Base-by-base conservation (phyloP, 2,797 vertebrate species). In the Syngnathus acus region DNA sequence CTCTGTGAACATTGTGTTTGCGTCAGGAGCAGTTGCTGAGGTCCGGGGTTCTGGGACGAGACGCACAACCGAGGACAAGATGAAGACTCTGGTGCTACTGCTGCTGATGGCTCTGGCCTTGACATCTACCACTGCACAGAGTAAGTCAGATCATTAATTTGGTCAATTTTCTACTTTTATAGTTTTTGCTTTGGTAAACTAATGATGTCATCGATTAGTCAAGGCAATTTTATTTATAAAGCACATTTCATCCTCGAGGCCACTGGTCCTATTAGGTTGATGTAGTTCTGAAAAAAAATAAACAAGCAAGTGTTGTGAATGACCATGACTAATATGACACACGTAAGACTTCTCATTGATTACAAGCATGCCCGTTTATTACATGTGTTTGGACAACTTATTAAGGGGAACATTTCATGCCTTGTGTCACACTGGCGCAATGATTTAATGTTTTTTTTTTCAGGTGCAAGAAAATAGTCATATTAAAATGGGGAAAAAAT, bases 31-130 rank as follows among this genome's bases (percentile, higher is more conserved):
- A 48, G 55, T 14, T 74, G 83, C 70, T 68, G 58, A 82, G 73
- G 82, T 84, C 78, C 73, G 3, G 75, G 76, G 83, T 72, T 79
- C 73, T 69, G 72, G 81, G 59, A 76, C 68, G 69, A 77, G 13
- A 80, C 58, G 67, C 9, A 72, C 65, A 21, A 68, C 61, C 42
- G 57, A 38, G 53, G 2, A 65, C 48, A 89, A 45, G 69, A 93
- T 92, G 91, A 88, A 66, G 77, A 83, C 72, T 82, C 68, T 87
- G 83, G 65, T 23, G 11, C 16, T 81, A 67, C 65, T 84, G 59
- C 64, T 91, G 71, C 68, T 86, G 43, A 66, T 65, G 26, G 32
- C 37, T 65, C 60, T 87, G 76, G 79, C 76, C 58, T 74, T 89
- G 48, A 76, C 84, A 19, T 78, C 75, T 57, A 80, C 80, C 63